These are phyloP conservation scores for Agrenia bidenticulata DNA, from an alignment of 2,888 invertebrate genomes.

Conservation along the genomic window DNA sequence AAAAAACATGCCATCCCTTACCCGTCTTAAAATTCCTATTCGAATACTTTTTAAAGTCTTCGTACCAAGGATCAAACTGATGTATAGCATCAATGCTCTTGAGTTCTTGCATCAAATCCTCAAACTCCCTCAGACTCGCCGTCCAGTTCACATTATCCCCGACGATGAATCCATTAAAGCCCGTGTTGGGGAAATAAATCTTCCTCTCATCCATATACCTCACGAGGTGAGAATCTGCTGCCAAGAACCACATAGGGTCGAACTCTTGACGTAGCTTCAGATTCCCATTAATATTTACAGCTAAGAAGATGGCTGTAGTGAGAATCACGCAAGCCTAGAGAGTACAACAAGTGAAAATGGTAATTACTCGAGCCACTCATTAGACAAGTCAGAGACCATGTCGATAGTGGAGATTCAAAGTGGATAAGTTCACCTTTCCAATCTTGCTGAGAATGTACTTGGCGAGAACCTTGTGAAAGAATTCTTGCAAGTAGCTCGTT, in stretches of 20 bases:
- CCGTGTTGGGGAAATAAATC: slow-evolving; percentile 67
- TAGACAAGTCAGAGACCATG: no score
- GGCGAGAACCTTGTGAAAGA: slow-evolving; percentile 65
- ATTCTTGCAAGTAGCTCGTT: slow-evolving; percentile 62
- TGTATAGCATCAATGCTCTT: slow-evolving; percentile 62
- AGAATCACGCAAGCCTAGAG: slow-evolving; percentile 62
- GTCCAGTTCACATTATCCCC: slow-evolving; percentile 69
- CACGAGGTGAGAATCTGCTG: slow-evolving; percentile 67
- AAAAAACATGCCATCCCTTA: slow-evolving; percentile 52
- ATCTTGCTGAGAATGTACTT: slow-evolving; percentile 66
- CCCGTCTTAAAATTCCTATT: slow-evolving; percentile 63
- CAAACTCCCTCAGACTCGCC: slow-evolving; percentile 63
- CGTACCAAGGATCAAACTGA: slow-evolving; percentile 66
- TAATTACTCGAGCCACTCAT: not conserved
- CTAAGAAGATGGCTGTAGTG: slow-evolving; percentile 63
- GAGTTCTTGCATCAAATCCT: slow-evolving; percentile 61
- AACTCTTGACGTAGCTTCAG: slow-evolving; percentile 72
- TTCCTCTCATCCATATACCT: slow-evolving; percentile 63
- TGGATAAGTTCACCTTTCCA: slow-evolving; percentile 62
- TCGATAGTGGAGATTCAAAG: no score
- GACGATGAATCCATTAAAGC: slow-evolving; percentile 66
- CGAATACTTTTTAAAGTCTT: slow-evolving; percentile 66
- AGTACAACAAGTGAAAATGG: slow-evolving; percentile 18
- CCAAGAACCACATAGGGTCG: slow-evolving; percentile 77
- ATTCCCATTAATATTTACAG: slow-evolving; percentile 65